A percentile compares a stretch with the other conserved stretches of the same genome.
Conservation (phyloP, 2,888 invertebrate species). For the Cryptophagus acutangulus region DNA sequence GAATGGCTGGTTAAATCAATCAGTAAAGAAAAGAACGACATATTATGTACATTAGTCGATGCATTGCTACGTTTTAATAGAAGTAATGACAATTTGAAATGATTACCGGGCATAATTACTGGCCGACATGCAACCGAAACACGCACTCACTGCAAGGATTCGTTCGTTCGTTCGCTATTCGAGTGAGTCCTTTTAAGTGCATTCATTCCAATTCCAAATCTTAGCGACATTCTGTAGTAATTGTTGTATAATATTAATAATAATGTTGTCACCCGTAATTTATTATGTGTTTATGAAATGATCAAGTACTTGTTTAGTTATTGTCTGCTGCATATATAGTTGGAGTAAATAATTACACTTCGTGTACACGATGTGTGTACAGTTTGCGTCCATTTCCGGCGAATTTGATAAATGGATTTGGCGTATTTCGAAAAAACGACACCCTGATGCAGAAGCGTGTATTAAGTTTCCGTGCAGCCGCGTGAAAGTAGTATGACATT, state of each 20-base stretch:
- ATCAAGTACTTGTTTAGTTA: neutral
- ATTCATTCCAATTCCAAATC: too few relatives aligned
- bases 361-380: too few relatives aligned
- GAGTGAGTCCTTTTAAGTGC: too few relatives aligned
- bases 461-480: neutral
- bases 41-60: constrained; percentile 13
- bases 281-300: constrained; percentile 3
- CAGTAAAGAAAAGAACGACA: constrained; percentile 8
- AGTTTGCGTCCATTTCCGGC: constrained; percentile 26
- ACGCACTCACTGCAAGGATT: constrained; percentile 15
- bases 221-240: too few relatives aligned
- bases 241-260: too few relatives aligned
- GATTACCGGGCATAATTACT: constrained; percentile 27
- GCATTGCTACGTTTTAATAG: constrained; percentile 18
- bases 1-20: constrained; percentile 17
- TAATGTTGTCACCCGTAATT: too few relatives aligned
- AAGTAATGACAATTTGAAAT: constrained; percentile 28
- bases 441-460: neutral
- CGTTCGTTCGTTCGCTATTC: too few relatives aligned
- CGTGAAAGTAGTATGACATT: neutral
- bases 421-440: neutral
- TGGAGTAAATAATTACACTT: too few relatives aligned
- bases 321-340: too few relatives aligned
- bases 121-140: constrained; percentile 26
- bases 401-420: constrained; percentile 23